Conservation (phyloP, 2,113 vertebrate species). For the Elephas maximus region DNA sequence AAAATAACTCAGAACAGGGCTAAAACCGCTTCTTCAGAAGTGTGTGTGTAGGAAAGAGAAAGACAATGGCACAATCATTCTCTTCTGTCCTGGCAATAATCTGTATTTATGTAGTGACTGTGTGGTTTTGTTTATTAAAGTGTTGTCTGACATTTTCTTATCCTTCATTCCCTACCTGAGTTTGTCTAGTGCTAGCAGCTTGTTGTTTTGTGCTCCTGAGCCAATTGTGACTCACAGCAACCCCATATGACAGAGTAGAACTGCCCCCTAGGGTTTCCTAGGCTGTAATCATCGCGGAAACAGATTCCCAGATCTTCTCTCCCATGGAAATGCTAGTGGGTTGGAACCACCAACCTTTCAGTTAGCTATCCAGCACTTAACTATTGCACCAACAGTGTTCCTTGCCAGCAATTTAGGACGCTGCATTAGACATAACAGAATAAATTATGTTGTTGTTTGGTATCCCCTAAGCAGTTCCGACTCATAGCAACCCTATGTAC, state of each 20-base stretch:
- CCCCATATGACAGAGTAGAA: too few species aligned
- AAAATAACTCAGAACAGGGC: neutral
- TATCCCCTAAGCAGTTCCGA: too few species aligned
- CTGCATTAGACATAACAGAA: neutral
- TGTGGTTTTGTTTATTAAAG: neutral
- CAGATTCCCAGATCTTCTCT: too few species aligned
- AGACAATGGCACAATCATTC: neutral
- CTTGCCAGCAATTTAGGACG: neutral
- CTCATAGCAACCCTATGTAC: too few species aligned
- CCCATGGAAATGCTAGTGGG: too few species aligned
- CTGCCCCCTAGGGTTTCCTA: too few species aligned
- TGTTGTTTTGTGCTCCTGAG: too few species aligned
- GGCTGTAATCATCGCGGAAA: too few species aligned
- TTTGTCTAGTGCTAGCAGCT: neutral
- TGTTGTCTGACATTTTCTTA: conserved; percentile 12
- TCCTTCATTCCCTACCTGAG: neutral
- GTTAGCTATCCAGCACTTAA: too few species aligned
- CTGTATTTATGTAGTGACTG: conserved; percentile 20
- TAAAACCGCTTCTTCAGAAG: neutral
- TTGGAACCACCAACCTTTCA: too few species aligned
- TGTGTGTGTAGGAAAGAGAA: neutral
- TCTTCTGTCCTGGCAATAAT: neutral
- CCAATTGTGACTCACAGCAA: too few species aligned
- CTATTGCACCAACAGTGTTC: neutral
- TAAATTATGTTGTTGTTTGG: neutral